These are phyloP conservation scores for Lasius fuliginosus DNA, from an alignment of 2,888 invertebrate species.

Conservation along the genomic window DNA sequence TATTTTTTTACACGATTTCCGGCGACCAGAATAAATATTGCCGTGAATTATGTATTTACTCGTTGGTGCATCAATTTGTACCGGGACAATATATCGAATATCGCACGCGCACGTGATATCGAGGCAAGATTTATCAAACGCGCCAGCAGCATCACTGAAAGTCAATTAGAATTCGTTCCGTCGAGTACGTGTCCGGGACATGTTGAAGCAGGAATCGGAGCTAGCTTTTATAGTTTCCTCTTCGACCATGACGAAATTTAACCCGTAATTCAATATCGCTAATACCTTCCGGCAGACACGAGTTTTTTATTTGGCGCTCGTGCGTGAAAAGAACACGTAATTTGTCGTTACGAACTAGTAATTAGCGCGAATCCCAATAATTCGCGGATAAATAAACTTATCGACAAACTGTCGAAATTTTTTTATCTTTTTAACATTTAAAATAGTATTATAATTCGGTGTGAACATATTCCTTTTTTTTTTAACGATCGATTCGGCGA, in stretches of 20 bases:
- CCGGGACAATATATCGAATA: constrained; percentile 63
- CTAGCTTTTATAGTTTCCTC: constrained; percentile 60
- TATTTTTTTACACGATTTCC: constrained; percentile 22
- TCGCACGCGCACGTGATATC: constrained; percentile 57
- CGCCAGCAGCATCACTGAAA: constrained; percentile 56
- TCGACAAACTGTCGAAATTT: constrained; percentile 22
- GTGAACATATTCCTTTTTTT: not conserved
- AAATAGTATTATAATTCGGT: constrained; percentile 2
- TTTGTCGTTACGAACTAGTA: constrained; percentile 18
- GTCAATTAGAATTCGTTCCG: constrained; percentile 61
- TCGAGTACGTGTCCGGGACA: constrained; percentile 60
- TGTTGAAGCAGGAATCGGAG: constrained; percentile 66
- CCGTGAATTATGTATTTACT: constrained; percentile 69
- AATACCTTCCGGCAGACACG: constrained; percentile 59
- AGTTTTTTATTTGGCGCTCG: constrained; percentile 48
- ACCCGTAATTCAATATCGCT: constrained; percentile 69
- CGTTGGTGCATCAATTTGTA: constrained; percentile 63
- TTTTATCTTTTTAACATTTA: not conserved
- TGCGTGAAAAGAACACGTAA: constrained; percentile 44
- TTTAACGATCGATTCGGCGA: not conserved
- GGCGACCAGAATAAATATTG: constrained; percentile 55
- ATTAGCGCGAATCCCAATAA: constrained; percentile 28
- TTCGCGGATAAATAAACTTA: constrained; percentile 44
- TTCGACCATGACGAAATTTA: constrained; percentile 66
- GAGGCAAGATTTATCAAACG: constrained; percentile 13